Evolutionary conservation across 2,797 vertebrate genomes (phyloP).

Genomic region (Brotula barbata): DNA sequence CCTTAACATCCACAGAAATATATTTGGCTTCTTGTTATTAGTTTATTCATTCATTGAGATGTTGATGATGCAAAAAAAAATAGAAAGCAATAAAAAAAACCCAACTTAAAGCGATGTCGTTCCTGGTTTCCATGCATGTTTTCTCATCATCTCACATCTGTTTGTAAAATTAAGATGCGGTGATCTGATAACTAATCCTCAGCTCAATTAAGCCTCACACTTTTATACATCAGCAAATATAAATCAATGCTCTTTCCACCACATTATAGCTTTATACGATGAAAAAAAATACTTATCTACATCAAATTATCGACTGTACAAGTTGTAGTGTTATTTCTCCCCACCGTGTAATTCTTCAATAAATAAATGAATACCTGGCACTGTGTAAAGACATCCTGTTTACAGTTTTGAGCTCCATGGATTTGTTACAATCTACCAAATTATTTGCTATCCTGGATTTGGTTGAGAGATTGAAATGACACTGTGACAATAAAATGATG

Average conservation of each 20-base stretch:
- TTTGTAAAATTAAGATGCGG: background rate
- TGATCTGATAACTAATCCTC: background rate
- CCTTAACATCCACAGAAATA: conserved; percentile 77
- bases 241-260: conserved; percentile 30
- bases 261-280: conserved; percentile 27
- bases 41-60: conserved; percentile 78
- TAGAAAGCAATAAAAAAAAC: conserved; percentile 46
- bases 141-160: background rate
- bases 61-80: conserved; percentile 48
- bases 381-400: conserved; percentile 66
- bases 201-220: conserved; percentile 29
- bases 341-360: conserved; percentile 76
- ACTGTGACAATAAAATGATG: conserved; percentile 16
- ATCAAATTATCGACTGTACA: conserved; percentile 74
- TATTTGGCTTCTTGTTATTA: conserved; percentile 81
- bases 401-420: conserved; percentile 64
- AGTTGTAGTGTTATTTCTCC: conserved; percentile 67
- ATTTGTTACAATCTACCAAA: conserved; percentile 8
- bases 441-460: background rate
- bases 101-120: conserved; percentile 64
- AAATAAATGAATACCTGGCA: conserved; percentile 79
- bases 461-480: conserved; percentile 6
- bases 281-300: conserved; percentile 60
- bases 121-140: conserved; percentile 29
- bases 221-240: conserved; percentile 23